Evolutionary conservation across 2,888 invertebrate species (phyloP).

Genomic region (Orthonevra nobilis): DNA sequence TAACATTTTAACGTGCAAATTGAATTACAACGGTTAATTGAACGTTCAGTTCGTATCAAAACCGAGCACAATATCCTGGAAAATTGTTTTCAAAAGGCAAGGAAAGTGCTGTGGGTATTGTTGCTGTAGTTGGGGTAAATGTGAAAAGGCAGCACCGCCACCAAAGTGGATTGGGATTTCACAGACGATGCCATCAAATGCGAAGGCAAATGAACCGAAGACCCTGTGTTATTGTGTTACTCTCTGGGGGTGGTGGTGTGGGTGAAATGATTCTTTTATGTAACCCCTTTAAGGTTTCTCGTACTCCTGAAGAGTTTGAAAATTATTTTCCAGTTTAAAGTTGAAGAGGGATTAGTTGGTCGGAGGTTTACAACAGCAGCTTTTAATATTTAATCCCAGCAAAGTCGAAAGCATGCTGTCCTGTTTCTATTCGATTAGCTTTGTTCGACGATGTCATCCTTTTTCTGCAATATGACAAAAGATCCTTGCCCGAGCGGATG

Average conservation of each 20-base stretch:
- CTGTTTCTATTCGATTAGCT: no score
- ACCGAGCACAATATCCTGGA: slow-evolving; percentile 50
- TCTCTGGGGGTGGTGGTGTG: background rate
- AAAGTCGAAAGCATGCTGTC: no score
- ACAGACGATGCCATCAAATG: slow-evolving; percentile 49
- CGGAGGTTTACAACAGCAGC: no score
- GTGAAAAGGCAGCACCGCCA: slow-evolving; percentile 4
- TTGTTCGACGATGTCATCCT: background rate
- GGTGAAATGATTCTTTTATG: slow-evolving; percentile 2
- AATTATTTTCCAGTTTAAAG: no score
- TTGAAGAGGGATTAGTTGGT: no score
- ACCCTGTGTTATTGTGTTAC: slow-evolving; percentile 19
- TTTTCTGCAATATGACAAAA: no score
- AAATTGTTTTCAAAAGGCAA: slow-evolving; percentile 36
- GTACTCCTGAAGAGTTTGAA: background rate
- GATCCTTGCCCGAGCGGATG: background rate
- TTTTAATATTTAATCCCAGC: no score
- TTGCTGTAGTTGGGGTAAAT: no score
- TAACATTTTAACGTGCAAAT: slow-evolving; percentile 49
- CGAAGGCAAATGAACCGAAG: slow-evolving; percentile 48
- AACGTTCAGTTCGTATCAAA: slow-evolving; percentile 57
- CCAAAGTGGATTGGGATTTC: slow-evolving; percentile 54
- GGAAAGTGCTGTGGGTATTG: no score
- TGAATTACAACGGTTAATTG: slow-evolving; percentile 61
- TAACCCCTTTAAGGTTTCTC: background rate